A percentile compares a stretch with the other conserved stretches of the same genome.
Conservation (phyloP, 2,888 invertebrate species). For the Nasonovia ribisnigri region DNA sequence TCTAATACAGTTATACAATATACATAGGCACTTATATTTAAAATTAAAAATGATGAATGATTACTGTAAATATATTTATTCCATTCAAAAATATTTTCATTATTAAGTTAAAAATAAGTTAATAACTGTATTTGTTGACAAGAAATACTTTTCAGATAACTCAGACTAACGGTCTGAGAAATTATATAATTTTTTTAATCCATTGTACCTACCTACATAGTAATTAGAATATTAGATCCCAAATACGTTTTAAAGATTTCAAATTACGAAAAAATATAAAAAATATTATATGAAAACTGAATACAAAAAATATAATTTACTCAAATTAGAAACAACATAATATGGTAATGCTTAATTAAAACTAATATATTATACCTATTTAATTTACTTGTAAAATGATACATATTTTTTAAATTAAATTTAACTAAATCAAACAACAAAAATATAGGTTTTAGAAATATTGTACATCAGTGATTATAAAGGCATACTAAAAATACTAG, state of each 20-base stretch:
- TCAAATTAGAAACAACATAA: neutral
- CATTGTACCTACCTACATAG: no score
- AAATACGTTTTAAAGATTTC: neutral
- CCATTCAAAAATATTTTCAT: neutral
- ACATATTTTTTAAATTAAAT: neutral
- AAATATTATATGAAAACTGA: neutral
- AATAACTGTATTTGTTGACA: neutral
- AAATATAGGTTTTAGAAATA: neutral
- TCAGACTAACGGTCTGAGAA: neutral
- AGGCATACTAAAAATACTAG: neutral
- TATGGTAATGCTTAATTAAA: neutral
- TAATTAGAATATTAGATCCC: neutral
- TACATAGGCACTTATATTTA: neutral
- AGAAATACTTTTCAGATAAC: neutral
- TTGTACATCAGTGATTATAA: neutral
- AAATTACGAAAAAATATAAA: neutral
- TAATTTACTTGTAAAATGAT: neutral
- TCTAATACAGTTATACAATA: neutral
- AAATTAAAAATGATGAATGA: neutral
- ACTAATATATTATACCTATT: neutral
- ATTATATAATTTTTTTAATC: neutral
- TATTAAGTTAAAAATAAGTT: neutral
- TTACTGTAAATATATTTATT: neutral
- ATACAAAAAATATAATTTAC: neutral
- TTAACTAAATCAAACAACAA: no score